Evolutionary conservation across 2,113 vertebrate species (phyloP), one percentile per base, ranked within the genome.

Genomic region (Chinchilla lanigera): DNA sequence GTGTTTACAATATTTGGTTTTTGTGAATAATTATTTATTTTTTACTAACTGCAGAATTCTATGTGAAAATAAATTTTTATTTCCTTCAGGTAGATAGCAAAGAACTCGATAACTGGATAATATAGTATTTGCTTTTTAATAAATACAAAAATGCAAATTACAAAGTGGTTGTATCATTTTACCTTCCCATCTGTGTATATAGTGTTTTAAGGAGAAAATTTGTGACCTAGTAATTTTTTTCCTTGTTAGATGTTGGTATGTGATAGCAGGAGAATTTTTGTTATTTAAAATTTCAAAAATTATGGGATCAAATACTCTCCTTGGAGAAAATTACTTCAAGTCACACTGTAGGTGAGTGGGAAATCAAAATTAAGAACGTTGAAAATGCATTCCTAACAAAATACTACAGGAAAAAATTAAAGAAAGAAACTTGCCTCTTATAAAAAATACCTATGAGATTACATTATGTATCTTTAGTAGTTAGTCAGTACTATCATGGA

Each of bases 41-140:
- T 61, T 54, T 24, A 28, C 22, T 87, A 60, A 82, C 77, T 81
- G 86, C 5, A 89, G 65, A 60, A 17, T 67, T 90, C 65, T 61
- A 16, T 84, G 13, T 83, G 26, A 94, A 96, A 84, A 14, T 47
- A 94, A 92, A 90, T 97, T 92, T 95, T 65, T 22, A 89, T 89
- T 92, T 92, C 10, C 91, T 47, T 80, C 84, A 95, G 81, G 44
- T 89, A 60, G 16, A 44, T 30, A 77, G 5, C 14, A 73, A 58
- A 24, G 38, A 77, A 44, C 85, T 13, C 26, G 52, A 87, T 90
- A 75, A 63, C 28, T 90, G 28, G 16, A 38, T 80, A 58, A 80
- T 78, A 86, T 78, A 33, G 13, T 44, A 50, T 83, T 77, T 85
- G 65, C 38, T 80, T 93, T 86, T 93, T 87, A 93, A 47, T 16